These are phyloP conservation scores for Hydrozoanthus tunicans DNA, from an alignment of 64 coral and sea anemone species.

Conservation along the genomic window DNA sequence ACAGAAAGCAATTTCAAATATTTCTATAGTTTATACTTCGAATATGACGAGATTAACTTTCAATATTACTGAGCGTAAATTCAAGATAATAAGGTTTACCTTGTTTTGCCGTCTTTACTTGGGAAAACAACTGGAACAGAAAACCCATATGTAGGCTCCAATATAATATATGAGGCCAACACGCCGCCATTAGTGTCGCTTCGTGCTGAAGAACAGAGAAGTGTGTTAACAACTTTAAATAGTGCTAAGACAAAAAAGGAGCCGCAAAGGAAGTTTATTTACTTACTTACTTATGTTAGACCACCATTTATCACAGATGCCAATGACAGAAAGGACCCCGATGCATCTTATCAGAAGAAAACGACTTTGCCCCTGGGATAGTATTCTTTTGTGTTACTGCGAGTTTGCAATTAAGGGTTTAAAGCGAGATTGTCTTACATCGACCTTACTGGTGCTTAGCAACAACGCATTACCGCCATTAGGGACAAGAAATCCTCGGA, in stretches of 20 bases:
- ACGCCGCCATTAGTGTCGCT: constrained; percentile 34
- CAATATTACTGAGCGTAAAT: neutral
- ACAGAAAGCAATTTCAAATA: neutral
- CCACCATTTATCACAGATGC: constrained; percentile 20
- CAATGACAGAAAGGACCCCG: neutral
- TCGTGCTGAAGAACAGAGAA: constrained; percentile 25
- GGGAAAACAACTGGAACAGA: neutral
- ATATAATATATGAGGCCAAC: neutral
- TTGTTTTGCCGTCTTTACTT: neutral
- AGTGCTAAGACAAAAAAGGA: neutral
- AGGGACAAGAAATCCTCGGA: neutral
- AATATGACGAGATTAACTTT: neutral
- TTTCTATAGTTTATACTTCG: neutral
- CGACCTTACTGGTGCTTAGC: constrained; percentile 16
- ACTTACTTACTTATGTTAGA: constrained; percentile 3
- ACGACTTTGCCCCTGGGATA: constrained; percentile 13
- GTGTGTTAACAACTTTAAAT: constrained; percentile 25
- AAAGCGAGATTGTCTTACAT: constrained; percentile 11
- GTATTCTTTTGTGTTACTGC: neutral
- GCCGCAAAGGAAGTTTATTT: neutral
- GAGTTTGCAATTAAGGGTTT: constrained; percentile 48
- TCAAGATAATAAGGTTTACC: constrained; percentile 12
- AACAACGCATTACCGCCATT: constrained; percentile 40
- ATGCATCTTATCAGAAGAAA: constrained; percentile 19
- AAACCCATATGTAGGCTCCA: neutral